Evolutionary conservation across 2,888 invertebrate species (phyloP).

Genomic region (Diaphora mendica): DNA sequence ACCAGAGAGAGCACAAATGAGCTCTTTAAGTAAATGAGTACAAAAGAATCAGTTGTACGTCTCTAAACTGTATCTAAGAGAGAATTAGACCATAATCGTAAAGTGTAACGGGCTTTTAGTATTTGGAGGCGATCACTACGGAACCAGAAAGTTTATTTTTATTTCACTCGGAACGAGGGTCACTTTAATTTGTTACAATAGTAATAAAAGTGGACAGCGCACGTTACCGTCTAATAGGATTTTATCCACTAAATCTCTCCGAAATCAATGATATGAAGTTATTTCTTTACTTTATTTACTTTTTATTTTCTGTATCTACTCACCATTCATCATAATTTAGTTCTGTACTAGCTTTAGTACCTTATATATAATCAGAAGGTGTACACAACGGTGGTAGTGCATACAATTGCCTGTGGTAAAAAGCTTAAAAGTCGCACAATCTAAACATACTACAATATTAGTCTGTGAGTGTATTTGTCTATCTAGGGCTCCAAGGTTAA

Average conservation of each 20-base stretch:
- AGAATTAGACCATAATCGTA: not conserved
- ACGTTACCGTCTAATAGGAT: not conserved
- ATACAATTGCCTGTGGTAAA: not conserved
- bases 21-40: not conserved
- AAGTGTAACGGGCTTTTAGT: not conserved
- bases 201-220: not conserved
- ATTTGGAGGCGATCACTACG: not conserved
- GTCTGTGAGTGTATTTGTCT: not conserved
- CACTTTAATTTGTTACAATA: constrained; percentile 1
- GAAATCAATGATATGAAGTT: not conserved
- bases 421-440: too few relatives aligned
- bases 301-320: not conserved
- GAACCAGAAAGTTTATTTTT: constrained; percentile 1
- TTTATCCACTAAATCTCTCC: not conserved
- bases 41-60: not conserved
- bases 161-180: constrained; percentile 1
- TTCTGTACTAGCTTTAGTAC: not conserved
- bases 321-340: too few relatives aligned
- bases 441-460: too few relatives aligned
- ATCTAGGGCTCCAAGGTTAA: not conserved
- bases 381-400: not conserved
- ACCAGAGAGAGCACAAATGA: not conserved
- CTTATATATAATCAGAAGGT: not conserved
- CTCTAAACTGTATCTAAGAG: not conserved
- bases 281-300: not conserved